Base-by-base conservation (phyloP, 2,113 vertebrate genomes). In the Ascaphus truei region DNA sequence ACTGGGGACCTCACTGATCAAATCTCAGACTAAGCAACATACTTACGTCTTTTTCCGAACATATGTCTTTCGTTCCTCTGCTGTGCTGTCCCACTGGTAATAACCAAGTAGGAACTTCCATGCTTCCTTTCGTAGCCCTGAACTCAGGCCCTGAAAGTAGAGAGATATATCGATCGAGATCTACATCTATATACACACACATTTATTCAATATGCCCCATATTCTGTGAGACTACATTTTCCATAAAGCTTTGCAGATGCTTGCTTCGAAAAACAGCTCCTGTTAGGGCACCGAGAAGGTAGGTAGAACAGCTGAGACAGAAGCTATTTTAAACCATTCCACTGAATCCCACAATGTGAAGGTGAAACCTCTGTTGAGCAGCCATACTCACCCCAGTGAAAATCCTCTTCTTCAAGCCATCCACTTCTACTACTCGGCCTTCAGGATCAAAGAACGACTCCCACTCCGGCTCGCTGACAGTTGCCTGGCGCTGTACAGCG, bases 101-200 rank as follows among this genome's bases (percentile, higher is more conserved):
- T 95, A 95, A 1, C 93, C 92, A 53, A 96, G 77, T 2, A 96
- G 86, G 60, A 93, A 96, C 79, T 95, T 96, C 95, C 95, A 96
- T 1, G 87, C 87, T 31, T 96, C 95, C 1, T 89, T 92, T 57
- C 95, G 81, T 15, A 92, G 76, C 10, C 82, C 12, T 1, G 90
- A 85, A 39, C 62, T 71, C 74, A 96, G 78, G 3, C 95, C 94
- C 95, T 96, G 76, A 58, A 15, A 16, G 1, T 20, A n/a, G n/a
- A n/a, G n/a, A n/a, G n/a, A n/a, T n/a, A n/a, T n/a, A n/a, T n/a
- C n/a, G n/a, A n/a, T n/a, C n/a, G n/a, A n/a, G n/a, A n/a, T n/a
- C n/a, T n/a, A n/a, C n/a, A n/a, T n/a, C n/a, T n/a, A n/a, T n/a
- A n/a, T n/a, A n/a, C n/a, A n/a, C n/a, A n/a, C n/a, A n/a, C n/a